phyloP scores from a whole-genome alignment of 2,797 vertebrate species.

The Agapornis canus region DNA sequence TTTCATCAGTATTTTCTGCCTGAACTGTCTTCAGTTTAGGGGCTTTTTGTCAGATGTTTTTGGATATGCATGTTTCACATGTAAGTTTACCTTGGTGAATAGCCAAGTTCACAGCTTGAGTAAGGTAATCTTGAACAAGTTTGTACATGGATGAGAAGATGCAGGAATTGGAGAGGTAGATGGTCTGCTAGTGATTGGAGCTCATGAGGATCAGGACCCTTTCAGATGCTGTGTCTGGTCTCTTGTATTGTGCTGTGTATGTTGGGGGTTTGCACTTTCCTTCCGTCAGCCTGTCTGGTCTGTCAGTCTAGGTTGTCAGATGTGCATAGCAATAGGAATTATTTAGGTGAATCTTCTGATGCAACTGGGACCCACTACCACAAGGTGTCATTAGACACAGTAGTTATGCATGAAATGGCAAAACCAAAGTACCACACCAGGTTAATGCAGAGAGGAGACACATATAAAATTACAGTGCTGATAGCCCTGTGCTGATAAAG shows the following conservation, averaged over 20 bases:
- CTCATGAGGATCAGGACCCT: accelerated
- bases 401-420: not conserved
- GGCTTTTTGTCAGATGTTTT: not conserved
- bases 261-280: not conserved
- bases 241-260: accelerated
- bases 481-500: not conserved
- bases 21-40: not conserved
- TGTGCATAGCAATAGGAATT: not conserved
- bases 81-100: not conserved
- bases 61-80: not conserved
- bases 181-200: too few species aligned
- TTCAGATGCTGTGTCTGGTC: not conserved
- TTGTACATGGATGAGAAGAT: not conserved
- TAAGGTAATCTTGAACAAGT: not conserved
- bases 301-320: not conserved
- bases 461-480: not conserved
- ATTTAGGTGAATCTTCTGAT: not conserved
- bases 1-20: not conserved
- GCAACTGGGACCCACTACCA: not conserved
- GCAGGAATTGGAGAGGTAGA: not conserved
- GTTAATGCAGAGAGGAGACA: not conserved
- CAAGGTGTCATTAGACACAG: not conserved
- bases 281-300: not conserved
- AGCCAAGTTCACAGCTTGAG: not conserved
- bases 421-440: not conserved